Evolutionary conservation across 1,140 invertebrate genomes (phyloP), one percentile per base, ranked within the genome.

Genomic region (Aplysia californica): DNA sequence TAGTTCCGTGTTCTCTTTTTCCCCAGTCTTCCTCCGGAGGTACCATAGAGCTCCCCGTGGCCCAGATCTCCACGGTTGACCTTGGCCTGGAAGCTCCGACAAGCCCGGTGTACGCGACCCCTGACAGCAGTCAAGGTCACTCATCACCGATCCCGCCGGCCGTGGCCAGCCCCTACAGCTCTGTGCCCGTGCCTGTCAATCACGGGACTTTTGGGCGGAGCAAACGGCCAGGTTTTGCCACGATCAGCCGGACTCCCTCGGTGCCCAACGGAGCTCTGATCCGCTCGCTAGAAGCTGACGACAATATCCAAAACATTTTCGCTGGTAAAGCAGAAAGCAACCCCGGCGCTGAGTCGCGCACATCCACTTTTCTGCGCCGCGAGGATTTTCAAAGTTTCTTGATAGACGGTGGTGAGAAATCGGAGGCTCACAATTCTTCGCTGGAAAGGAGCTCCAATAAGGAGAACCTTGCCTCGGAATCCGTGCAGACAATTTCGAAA

Each of bases 11-110:
- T n/a, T n/a, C n/a, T n/a, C n/a, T n/a, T n/a, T n/a, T n/a, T n/a
- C n/a, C n/a, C n/a, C n/a, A n/a, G n/a, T n/a, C n/a, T n/a, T n/a
- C n/a, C n/a, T n/a, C n/a, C n/a, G n/a, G n/a, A n/a, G n/a, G n/a
- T n/a, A n/a, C n/a, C n/a, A 18, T 41, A 35, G 10, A 65, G 69
- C 38, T 59, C 64, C 59, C 29, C 31, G 55, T 64, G 41, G 69
- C 59, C 15, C 36, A 76, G 76, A 61, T 75, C 55, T 55, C 82
- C 81, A 71, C 79, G 72, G 26, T 84, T 79, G 77, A 82, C 79
- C 2, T 59, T 20, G 70, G 78, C 80, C 26, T 79, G 79, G 20
- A 75, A 71, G 38, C 56, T 79, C 36, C 70, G 76, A 36, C 70
- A 71, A 75, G 69, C 58, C 39, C 81, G 29, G 77, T 79, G 21